These are phyloP conservation scores for Ochotona curzoniae DNA, from an alignment of 2,113 vertebrate species.

Conservation along the genomic window DNA sequence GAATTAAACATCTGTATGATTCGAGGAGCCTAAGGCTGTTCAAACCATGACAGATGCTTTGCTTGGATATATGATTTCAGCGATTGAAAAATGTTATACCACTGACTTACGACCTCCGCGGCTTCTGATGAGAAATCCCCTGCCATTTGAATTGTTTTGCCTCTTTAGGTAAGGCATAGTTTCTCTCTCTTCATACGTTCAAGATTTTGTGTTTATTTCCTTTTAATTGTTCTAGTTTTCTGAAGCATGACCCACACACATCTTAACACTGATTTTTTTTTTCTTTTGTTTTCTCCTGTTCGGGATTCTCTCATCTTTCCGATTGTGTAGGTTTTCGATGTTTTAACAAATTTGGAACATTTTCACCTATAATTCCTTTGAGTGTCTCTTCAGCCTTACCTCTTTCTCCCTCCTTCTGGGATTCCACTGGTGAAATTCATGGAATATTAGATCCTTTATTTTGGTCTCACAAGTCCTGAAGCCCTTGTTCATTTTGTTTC, in stretches of 20 bases:
- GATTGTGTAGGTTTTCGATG: not conserved
- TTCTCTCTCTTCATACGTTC: not conserved
- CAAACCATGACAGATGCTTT: too few relatives aligned
- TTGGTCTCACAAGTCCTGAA: not conserved
- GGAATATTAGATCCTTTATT: not conserved
- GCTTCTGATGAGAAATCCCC: too few relatives aligned
- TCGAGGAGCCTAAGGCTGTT: too few relatives aligned
- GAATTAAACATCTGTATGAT: too few relatives aligned
- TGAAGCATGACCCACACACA: not conserved
- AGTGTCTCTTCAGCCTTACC: not conserved
- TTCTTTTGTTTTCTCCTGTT: not conserved
- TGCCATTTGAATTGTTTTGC: too few relatives aligned
- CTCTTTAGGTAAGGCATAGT: too few relatives aligned
- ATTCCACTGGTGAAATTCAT: too few relatives aligned
- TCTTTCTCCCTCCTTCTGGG: not conserved
- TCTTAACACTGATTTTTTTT: not conserved
- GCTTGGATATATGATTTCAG: too few relatives aligned
- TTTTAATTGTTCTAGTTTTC: not conserved
- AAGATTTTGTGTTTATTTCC: not conserved
- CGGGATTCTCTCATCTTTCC: not conserved
- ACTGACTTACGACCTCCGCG: too few relatives aligned
- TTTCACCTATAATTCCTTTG: not conserved
- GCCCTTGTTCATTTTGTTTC: not conserved
- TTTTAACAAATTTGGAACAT: not conserved
- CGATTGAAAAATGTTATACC: too few relatives aligned